Evolutionary conservation across 37 sponge, comb jelly and placozoan species (phyloP), one percentile per base, ranked within the genome.

Genomic region (Lycopodina hypogea): DNA sequence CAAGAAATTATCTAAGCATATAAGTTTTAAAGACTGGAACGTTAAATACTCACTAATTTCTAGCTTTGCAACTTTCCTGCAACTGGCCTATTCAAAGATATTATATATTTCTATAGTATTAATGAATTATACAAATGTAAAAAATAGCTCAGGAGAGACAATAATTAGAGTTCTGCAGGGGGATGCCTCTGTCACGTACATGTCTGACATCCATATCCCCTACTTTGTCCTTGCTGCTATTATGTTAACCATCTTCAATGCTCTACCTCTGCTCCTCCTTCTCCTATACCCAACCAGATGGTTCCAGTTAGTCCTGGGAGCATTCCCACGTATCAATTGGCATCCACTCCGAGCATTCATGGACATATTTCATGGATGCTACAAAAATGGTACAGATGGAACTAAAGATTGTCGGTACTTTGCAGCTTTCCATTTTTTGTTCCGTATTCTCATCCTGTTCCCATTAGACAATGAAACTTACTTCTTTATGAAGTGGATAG

Each of bases 371-470:
- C 45, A 70, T 35, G 70, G 70, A 2, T 70, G 70, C 22, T 70
- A 75, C 59, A 75, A 75, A 41, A 75, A 75, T 75, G 76, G 76
- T n/a, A 75, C 76, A 22, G 59, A 75, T 55, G 56, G 56, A 1
- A 75, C 76, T 32, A 15, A 0, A 37, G 76, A 75, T 33, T 58
- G 35, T 35, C 76, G 76, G 8, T 75, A 59, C 60, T 57, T 75
- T 75, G 76, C 62, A 7, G 76, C 58, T 17, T 32, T 75, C 6
- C 59, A 75, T 59, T 39, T 75, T 3, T 22, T 75, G 8, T 18
- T 60, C 56, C 40, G 55, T 33, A 1, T 73, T 9, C 3, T 65
- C 26, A 3, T 30, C 18, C 4, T 32, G 7, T 4, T 59, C 6
- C 60, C 60, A 12, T 30, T 9, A 17, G 32, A 3, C 34, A 17